Conservation (phyloP, 2,888 invertebrate genomes). For the Osedax frankpressi region DNA sequence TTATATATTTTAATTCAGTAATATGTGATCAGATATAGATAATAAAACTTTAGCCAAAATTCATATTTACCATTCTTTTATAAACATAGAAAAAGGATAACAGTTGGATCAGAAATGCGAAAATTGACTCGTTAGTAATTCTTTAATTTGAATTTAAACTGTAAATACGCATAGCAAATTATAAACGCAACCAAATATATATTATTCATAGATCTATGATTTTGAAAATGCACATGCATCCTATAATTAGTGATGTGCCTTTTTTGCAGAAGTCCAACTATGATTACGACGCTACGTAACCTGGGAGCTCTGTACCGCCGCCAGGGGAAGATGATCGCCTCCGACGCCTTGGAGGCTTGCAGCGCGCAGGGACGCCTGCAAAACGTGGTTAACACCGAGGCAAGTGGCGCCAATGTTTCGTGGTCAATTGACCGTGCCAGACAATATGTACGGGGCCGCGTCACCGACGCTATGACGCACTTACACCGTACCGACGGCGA, state of each 20-base stretch:
- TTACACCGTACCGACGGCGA: no score
- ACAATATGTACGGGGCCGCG: conserved; percentile 2
- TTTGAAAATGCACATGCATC: no score
- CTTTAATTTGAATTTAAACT: no score
- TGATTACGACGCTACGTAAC: conserved; percentile 85
- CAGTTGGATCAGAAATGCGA: neutral
- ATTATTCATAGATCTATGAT: no score
- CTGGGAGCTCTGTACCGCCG: conserved; percentile 90
- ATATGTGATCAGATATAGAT: no score
- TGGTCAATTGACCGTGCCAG: conserved; percentile 5
- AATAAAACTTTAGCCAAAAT: no score
- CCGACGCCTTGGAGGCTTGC: conserved; percentile 94
- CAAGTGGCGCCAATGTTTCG: no score
- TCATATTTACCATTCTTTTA: no score
- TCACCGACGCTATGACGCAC: neutral
- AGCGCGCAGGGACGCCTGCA: conserved; percentile 68
- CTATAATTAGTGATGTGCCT: no score
- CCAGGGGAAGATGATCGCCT: conserved; percentile 97
- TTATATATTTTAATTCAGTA: neutral
- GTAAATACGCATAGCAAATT: no score
- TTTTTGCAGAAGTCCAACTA: conserved; percentile 39
- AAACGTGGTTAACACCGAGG: conserved; percentile 23
- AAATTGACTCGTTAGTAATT: neutral
- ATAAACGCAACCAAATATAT: no score
- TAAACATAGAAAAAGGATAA: neutral